Percentiles rank a stretch among this genome's conserved stretches.
Evolutionary conservation across 1,140 invertebrate species (phyloP).

Genomic region (Cydia pomonella): DNA sequence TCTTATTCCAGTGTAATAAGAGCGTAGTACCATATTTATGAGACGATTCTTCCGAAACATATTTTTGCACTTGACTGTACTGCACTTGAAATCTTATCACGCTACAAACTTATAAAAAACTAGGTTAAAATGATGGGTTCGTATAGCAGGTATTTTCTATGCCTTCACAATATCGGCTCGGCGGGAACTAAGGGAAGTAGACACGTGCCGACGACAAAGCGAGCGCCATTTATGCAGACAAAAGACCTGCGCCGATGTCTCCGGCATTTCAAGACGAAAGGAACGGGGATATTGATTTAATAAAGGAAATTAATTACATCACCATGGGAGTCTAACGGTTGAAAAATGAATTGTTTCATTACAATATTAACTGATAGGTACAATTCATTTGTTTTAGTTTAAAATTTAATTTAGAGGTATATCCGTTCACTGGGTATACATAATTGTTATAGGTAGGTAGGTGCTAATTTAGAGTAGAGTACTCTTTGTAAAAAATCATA

Average conservation of each 20-base stretch:
- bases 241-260: conserved; percentile 19
- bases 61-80: no score
- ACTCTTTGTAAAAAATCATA: no score
- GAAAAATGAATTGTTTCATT: no score
- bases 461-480: no score
- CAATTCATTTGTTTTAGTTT: no score
- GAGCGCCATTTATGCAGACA: conserved; percentile 26
- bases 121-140: conserved; percentile 27
- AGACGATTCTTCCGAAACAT: no score
- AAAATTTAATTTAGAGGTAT: no score
- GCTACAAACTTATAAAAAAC: conserved; percentile 6
- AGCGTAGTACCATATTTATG: no score
- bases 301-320: conserved; percentile 1
- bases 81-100: not conserved
- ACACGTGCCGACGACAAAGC: not conserved
- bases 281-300: conserved; percentile 4
- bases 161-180: conserved; percentile 6
- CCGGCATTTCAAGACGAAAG: not conserved
- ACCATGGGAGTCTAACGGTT: not conserved
- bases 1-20: no score
- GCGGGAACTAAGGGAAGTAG: not conserved
- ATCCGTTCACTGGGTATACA: no score
- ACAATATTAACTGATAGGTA: no score
- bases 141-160: conserved; percentile 17
- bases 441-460: no score